These are phyloP conservation scores for Phyllotreta striolata DNA, from an alignment of 2,888 invertebrate species.

Conservation along the genomic window DNA sequence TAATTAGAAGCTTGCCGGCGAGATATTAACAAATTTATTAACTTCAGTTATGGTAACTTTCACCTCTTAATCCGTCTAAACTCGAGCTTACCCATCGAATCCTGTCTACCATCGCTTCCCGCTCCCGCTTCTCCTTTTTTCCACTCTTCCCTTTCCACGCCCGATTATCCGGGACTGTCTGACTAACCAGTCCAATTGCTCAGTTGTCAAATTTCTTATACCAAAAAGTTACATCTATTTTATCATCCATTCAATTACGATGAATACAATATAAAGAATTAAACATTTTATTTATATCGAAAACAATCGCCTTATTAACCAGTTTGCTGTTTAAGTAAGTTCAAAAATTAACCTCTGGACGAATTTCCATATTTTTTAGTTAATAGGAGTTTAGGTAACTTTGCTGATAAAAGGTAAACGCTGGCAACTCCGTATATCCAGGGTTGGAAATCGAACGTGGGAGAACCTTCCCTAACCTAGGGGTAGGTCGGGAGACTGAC, in stretches of 20 bases:
- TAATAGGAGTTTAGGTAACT: no score
- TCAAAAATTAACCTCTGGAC: no score
- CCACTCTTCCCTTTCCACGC: neutral
- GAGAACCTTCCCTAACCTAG: constrained; percentile 37
- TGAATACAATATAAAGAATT: no score
- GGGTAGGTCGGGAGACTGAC: constrained; percentile 47
- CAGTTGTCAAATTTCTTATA: constrained; percentile 13
- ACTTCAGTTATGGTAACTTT: constrained; percentile 6
- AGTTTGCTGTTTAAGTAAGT: no score
- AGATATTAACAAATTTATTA: constrained; percentile 3
- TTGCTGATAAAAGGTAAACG: no score
- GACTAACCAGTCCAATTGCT: neutral
- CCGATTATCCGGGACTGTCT: neutral
- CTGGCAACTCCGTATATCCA: neutral
- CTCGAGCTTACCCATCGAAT: neutral
- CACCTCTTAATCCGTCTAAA: constrained; percentile 6
- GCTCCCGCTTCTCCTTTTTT: neutral
- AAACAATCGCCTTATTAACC: no score
- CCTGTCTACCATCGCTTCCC: constrained; percentile 6
- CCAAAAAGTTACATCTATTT: neutral
- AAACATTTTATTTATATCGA: no score
- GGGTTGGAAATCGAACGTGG: constrained; percentile 30
- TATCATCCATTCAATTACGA: no score
- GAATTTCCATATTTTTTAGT: no score
- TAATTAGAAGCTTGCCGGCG: neutral